Evolutionary conservation across 2,888 invertebrate species (phyloP).

Genomic region (Scaptomyza flava): DNA sequence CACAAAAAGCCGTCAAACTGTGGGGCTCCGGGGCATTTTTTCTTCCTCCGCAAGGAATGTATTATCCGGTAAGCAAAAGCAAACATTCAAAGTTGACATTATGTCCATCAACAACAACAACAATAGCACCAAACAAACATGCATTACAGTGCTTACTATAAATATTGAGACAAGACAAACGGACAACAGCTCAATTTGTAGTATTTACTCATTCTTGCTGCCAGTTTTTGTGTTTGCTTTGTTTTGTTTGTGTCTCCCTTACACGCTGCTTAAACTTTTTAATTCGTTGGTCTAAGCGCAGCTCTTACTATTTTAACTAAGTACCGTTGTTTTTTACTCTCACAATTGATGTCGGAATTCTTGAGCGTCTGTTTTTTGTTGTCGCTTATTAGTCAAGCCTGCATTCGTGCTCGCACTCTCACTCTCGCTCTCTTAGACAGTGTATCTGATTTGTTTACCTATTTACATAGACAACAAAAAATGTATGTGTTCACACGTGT

Average conservation of each 20-base stretch:
- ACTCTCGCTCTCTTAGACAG: slow-evolving; percentile 15
- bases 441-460: slow-evolving; percentile 63
- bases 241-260: slow-evolving; percentile 26
- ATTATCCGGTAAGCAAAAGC: slow-evolving; percentile 93
- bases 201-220: slow-evolving; percentile 28
- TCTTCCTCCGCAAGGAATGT: slow-evolving; percentile 98
- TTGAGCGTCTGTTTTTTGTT: slow-evolving; percentile 30
- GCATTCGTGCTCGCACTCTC: slow-evolving; percentile 10
- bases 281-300: slow-evolving; percentile 4
- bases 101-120: slow-evolving; percentile 10
- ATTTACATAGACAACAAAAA: slow-evolving; percentile 72
- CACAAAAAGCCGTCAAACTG: slow-evolving; percentile 93
- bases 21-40: slow-evolving; percentile 98
- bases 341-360: slow-evolving; percentile 57
- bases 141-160: slow-evolving; percentile 49
- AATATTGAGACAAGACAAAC: slow-evolving; percentile 45
- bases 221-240: slow-evolving; percentile 26
- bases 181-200: slow-evolving; percentile 45
- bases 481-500: slow-evolving; percentile 62
- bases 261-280: neutral
- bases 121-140: slow-evolving; percentile 31
- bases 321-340: slow-evolving; percentile 62
- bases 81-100: slow-evolving; percentile 9
- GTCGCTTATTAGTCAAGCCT: slow-evolving; percentile 24
- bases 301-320: slow-evolving; percentile 34